Evolutionary conservation across 2,113 vertebrate species (phyloP).

Genomic region (Hystrix cristata): DNA sequence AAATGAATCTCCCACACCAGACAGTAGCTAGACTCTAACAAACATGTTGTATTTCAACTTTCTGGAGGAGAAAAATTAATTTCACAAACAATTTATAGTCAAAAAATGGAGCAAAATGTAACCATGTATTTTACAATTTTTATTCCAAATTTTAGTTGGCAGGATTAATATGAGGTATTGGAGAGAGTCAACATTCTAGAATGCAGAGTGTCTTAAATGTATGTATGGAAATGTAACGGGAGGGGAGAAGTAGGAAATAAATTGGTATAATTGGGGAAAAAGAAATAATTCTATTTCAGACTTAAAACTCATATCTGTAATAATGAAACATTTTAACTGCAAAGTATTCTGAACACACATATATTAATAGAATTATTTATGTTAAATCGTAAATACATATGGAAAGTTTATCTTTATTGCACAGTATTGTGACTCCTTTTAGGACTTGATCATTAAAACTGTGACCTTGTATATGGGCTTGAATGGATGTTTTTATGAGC

Average conservation of each 20-base stretch:
- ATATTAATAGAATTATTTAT: slow-evolving; percentile 57
- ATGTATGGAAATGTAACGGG: neutral
- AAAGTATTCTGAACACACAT: slow-evolving; percentile 28
- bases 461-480: slow-evolving; percentile 54
- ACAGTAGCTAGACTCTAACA: slow-evolving; percentile 54
- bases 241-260: neutral
- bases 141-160: slow-evolving; percentile 69
- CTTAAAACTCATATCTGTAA: neutral
- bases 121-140: slow-evolving; percentile 58
- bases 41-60: slow-evolving; percentile 66
- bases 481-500: slow-evolving; percentile 79
- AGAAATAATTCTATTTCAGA: slow-evolving; percentile 13
- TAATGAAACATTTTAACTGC: neutral
- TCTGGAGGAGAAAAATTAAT: slow-evolving; percentile 65
- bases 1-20: neutral
- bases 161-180: neutral
- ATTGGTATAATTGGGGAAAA: slow-evolving; percentile 3
- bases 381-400: slow-evolving; percentile 53
- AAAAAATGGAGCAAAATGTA: neutral
- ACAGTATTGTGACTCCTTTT: slow-evolving; percentile 74
- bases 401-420: slow-evolving; percentile 74
- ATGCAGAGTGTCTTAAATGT: slow-evolving; percentile 17
- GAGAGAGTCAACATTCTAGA: neutral
- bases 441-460: slow-evolving; percentile 59
- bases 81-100: slow-evolving; percentile 34